phyloP scores from a whole-genome alignment of 2,888 invertebrate species.

The Epirrhoe tristata region DNA sequence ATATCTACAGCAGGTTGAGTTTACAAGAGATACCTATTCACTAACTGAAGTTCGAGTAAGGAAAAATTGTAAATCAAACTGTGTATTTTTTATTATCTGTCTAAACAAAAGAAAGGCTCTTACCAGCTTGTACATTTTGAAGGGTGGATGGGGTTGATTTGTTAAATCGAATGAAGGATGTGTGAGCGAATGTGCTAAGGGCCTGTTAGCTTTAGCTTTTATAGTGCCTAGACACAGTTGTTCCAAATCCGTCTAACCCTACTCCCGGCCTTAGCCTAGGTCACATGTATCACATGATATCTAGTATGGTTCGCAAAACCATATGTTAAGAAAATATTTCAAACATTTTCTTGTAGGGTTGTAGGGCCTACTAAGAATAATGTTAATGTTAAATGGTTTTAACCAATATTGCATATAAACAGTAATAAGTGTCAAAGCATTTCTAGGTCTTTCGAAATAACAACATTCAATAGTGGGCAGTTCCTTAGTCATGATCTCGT shows the following conservation, averaged over 20 bases:
- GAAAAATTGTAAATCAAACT: background rate
- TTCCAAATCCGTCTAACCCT: slow-evolving; percentile 78
- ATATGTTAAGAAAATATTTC: slow-evolving; percentile 8
- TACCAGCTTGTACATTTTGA: slow-evolving; percentile 87
- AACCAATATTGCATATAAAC: background rate
- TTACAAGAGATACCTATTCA: too few relatives aligned
- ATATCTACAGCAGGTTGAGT: background rate
- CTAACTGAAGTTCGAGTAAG: too few relatives aligned
- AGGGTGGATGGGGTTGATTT: slow-evolving; percentile 54
- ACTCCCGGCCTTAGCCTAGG: slow-evolving; percentile 75
- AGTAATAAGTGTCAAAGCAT: slow-evolving; percentile 15
- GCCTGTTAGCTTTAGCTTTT: slow-evolving; percentile 66
- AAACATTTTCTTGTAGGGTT: background rate
- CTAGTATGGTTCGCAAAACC: slow-evolving; percentile 62
- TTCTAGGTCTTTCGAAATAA: slow-evolving; percentile 38
- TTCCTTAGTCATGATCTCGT: slow-evolving; percentile 40
- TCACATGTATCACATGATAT: slow-evolving; percentile 62
- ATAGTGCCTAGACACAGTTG: slow-evolving; percentile 72
- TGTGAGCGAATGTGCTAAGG: slow-evolving; percentile 77
- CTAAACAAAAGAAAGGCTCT: slow-evolving; percentile 55
- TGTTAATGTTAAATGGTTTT: background rate
- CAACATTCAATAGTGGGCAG: slow-evolving; percentile 30
- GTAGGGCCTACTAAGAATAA: background rate
- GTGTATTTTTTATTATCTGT: background rate
- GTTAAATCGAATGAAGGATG: slow-evolving; percentile 63